phyloP scores from a whole-genome alignment of 2,113 vertebrate species.

The Ptilorrhoa leucosticta region DNA sequence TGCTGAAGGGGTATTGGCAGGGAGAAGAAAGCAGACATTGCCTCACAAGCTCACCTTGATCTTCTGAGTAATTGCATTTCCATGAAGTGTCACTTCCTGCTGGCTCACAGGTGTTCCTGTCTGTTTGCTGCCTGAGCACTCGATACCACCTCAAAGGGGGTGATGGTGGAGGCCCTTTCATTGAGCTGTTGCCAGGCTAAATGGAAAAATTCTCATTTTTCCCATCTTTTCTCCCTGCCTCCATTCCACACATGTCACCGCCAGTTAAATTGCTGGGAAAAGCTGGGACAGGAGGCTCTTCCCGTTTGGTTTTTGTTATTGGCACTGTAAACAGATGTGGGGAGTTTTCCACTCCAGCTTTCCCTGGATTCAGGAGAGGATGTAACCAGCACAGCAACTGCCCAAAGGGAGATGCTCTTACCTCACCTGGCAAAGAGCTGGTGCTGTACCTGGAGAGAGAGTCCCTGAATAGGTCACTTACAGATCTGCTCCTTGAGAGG shows the following conservation, averaged over 20 bases:
- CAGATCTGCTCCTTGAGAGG: background rate
- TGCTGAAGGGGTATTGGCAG: background rate
- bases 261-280: background rate
- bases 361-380: background rate
- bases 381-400: rapidly evolving
- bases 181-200: background rate
- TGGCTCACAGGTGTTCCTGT: rapidly evolving
- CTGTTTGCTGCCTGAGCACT: background rate
- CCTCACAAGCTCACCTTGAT: conserved; percentile 2
- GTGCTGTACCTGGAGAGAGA: background rate
- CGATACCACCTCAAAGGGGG: rapidly evolving
- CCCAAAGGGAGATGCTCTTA: background rate
- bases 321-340: background rate
- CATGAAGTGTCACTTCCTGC: background rate
- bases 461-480: background rate
- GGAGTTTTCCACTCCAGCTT: background rate
- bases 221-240: background rate
- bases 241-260: rapidly evolving
- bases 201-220: rapidly evolving
- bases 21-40: background rate
- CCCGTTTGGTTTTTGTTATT: background rate
- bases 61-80: background rate
- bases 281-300: background rate
- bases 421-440: background rate
- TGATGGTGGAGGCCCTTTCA: background rate